Conservation (phyloP, 64 coral and sea anemone genomes). For the Pocillopora damicornis region DNA sequence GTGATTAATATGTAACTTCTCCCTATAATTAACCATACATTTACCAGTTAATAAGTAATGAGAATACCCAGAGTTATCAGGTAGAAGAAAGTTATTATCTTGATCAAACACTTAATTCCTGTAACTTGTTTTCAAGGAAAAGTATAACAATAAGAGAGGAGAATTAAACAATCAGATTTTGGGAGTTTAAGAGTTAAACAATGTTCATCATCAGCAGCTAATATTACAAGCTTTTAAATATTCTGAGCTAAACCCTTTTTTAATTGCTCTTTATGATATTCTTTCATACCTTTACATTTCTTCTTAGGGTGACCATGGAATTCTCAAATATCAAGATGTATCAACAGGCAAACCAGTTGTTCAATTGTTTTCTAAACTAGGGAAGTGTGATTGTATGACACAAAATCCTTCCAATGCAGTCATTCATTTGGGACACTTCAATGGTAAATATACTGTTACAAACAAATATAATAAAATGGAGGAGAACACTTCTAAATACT, state of each 20-base stretch:
- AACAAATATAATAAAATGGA: not conserved
- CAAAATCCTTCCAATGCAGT: slow-evolving; percentile 92
- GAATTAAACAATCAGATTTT: too few relatives aligned
- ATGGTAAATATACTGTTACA: slow-evolving; percentile 37
- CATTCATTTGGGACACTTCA: slow-evolving; percentile 86
- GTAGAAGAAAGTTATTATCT: too few relatives aligned
- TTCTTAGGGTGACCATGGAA: slow-evolving; percentile 73
- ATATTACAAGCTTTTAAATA: too few relatives aligned
- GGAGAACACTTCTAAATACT: too few relatives aligned
- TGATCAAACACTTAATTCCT: too few relatives aligned
- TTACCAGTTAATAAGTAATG: not conserved
- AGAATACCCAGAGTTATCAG: too few relatives aligned
- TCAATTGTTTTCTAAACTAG: slow-evolving; percentile 63
- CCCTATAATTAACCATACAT: not conserved
- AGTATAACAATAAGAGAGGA: too few relatives aligned
- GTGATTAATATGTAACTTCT: too few relatives aligned
- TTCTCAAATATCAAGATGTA: slow-evolving; percentile 85
- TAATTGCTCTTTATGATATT: not conserved
- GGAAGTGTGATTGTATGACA: slow-evolving; percentile 91
- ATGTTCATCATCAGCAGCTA: too few relatives aligned
- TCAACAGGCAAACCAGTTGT: slow-evolving; percentile 82
- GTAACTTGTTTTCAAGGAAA: too few relatives aligned
- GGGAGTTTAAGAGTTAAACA: too few relatives aligned
- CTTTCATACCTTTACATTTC: not conserved
- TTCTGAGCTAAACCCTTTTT: too few relatives aligned